Evolutionary conservation across 2,888 invertebrate species (phyloP).

Genomic region (Ennomos erosarius): DNA sequence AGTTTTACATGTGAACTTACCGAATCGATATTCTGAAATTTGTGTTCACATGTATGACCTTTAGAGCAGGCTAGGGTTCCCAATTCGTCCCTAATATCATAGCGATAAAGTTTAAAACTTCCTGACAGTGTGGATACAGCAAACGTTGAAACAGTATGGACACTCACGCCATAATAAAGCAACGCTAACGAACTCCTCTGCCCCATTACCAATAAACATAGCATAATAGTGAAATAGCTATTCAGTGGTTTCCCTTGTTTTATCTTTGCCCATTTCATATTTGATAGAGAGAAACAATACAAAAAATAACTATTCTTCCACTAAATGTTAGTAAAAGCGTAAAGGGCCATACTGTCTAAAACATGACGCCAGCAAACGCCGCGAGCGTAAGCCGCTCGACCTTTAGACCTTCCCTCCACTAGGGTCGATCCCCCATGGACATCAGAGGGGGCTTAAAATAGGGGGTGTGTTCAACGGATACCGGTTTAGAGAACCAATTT

Average conservation of each 20-base stretch:
- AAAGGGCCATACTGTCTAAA: neutral
- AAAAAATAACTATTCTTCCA: no score
- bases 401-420: slow-evolving; percentile 69
- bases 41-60: slow-evolving; percentile 4
- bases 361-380: slow-evolving; percentile 3
- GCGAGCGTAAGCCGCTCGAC: slow-evolving; percentile 47
- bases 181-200: no score
- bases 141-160: slow-evolving; percentile 10
- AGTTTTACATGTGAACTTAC: slow-evolving; percentile 4
- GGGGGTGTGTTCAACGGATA: slow-evolving; percentile 54
- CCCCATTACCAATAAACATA: no score
- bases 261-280: no score
- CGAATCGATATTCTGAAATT: slow-evolving; percentile 46
- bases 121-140: neutral
- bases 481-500: slow-evolving; percentile 71
- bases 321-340: no score
- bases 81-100: neutral
- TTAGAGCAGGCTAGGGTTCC: neutral
- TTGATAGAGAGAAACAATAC: no score
- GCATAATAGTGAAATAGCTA: no score
- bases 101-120: slow-evolving; percentile 10
- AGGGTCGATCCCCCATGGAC: slow-evolving; percentile 72
- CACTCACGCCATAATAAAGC: neutral
- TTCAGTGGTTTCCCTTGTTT: no score
- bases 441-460: slow-evolving; percentile 50